These are phyloP conservation scores for Caenorhabditis sp. DNA, from an alignment of 2,888 invertebrate species.

Conservation along the genomic window DNA sequence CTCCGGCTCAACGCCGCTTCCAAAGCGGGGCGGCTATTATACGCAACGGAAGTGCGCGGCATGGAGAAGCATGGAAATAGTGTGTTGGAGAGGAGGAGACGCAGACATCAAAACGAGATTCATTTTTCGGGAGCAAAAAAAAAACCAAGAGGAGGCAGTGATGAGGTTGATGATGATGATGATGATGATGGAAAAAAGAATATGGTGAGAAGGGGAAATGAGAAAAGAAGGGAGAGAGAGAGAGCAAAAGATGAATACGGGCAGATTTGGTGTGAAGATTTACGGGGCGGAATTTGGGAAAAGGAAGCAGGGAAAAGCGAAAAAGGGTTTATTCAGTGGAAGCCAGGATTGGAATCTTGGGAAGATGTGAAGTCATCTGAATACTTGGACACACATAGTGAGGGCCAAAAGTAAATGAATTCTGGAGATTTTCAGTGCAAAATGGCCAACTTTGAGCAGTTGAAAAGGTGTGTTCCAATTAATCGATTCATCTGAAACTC, in stretches of 20 bases:
- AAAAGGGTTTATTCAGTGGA: neutral
- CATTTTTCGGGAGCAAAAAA: slow-evolving; percentile 6
- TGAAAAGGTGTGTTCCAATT: too few relatives aligned
- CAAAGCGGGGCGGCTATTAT: slow-evolving; percentile 23
- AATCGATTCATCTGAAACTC: too few relatives aligned
- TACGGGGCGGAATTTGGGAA: neutral
- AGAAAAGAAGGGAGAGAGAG: slow-evolving; percentile 16
- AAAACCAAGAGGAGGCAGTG: slow-evolving; percentile 16
- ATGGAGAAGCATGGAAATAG: neutral
- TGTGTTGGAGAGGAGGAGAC: neutral
- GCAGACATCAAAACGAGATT: slow-evolving; percentile 13
- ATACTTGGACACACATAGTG: too few relatives aligned
- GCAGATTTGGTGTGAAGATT: slow-evolving; percentile 20
- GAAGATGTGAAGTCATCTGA: too few relatives aligned
- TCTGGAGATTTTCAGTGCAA: too few relatives aligned
- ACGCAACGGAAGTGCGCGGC: slow-evolving; percentile 29
- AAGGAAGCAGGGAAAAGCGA: neutral
- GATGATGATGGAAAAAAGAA: neutral
- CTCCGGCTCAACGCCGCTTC: slow-evolving; percentile 8
- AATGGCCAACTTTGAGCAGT: too few relatives aligned
- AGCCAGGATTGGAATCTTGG: neutral
- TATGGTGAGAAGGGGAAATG: neutral
- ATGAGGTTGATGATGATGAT: slow-evolving; percentile 5
- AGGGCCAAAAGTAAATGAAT: too few relatives aligned
- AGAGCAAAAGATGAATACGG: slow-evolving; percentile 23